These are phyloP conservation scores for Phasia obesa DNA, from an alignment of 2,888 invertebrate species.

Conservation along the genomic window DNA sequence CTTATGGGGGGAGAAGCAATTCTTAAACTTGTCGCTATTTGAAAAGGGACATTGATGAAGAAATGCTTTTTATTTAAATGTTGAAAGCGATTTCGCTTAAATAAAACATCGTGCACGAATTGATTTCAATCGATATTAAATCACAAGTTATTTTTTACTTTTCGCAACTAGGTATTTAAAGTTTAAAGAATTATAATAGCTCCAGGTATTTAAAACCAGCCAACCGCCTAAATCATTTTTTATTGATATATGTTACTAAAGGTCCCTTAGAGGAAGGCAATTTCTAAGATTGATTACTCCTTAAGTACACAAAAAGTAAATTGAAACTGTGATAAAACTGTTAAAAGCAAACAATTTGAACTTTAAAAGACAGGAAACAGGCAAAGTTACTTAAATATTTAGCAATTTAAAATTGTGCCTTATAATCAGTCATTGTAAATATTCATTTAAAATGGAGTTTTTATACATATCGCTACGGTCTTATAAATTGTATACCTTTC, in stretches of 20 bases:
- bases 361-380: conserved; percentile 44
- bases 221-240: conserved; percentile 40
- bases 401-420: conserved; percentile 17
- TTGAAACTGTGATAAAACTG: conserved; percentile 13
- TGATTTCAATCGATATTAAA: conserved; percentile 50
- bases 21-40: neutral
- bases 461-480: neutral
- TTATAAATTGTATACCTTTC: neutral
- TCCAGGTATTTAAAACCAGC: conserved; percentile 18
- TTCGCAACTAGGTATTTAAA: neutral
- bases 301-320: conserved; percentile 23
- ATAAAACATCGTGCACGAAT: conserved; percentile 50
- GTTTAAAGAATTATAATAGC: neutral
- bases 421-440: conserved; percentile 60
- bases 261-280: conserved; percentile 12
- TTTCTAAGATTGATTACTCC: conserved; percentile 50
- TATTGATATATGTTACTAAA: no score
- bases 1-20: neutral
- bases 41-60: conserved; percentile 27
- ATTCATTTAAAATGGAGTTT: conserved; percentile 53
- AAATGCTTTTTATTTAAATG: conserved; percentile 56
- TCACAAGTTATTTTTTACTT: conserved; percentile 41
- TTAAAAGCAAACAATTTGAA: neutral
- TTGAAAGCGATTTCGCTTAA: conserved; percentile 53
- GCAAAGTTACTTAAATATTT: conserved; percentile 53